Evolutionary conservation across 1,140 invertebrate genomes (phyloP), one percentile per base, ranked within the genome.

Genomic region (Eumaeus atala): DNA sequence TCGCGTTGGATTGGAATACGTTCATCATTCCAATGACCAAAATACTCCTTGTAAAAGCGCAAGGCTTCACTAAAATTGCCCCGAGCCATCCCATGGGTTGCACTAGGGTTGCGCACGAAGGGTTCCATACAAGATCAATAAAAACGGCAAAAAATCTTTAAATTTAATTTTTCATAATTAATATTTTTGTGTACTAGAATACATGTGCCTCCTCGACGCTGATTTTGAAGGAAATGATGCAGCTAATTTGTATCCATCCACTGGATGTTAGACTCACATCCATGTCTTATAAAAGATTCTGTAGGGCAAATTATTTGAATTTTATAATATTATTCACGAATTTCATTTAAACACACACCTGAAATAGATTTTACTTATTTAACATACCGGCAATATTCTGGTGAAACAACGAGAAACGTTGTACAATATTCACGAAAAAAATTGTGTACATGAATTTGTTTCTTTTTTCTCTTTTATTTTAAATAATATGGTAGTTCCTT

Each of bases 11-110:
- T n/a, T 21, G 33, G 35, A 10, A 48, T 38, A n/a, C 33, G 28
- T 49, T 44, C 18, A 56, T 28, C 11, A 42, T 40, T 12, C 50
- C 37, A n/a, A 56, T 56, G 33, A 52, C 52, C 56, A 49, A 58
- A 33, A 48, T 48, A 48, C 28, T 48, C n/a, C n/a, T n/a, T n/a
- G n/a, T n/a, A n/a, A n/a, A n/a, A n/a, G n/a, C n/a, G n/a, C n/a
- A n/a, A n/a, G n/a, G n/a, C n/a, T n/a, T n/a, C n/a, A n/a, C n/a
- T n/a, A n/a, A n/a, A n/a, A n/a, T n/a, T n/a, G n/a, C n/a, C n/a
- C n/a, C n/a, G n/a, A n/a, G n/a, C n/a, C n/a, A n/a, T n/a, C n/a
- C n/a, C n/a, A n/a, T n/a, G n/a, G n/a, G n/a, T n/a, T n/a, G n/a
- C n/a, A n/a, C n/a, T n/a, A n/a, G n/a, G n/a, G n/a, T n/a, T n/a